Base-by-base conservation (phyloP, 2,797 vertebrate genomes). In the Coccyzus lansbergi region DNA sequence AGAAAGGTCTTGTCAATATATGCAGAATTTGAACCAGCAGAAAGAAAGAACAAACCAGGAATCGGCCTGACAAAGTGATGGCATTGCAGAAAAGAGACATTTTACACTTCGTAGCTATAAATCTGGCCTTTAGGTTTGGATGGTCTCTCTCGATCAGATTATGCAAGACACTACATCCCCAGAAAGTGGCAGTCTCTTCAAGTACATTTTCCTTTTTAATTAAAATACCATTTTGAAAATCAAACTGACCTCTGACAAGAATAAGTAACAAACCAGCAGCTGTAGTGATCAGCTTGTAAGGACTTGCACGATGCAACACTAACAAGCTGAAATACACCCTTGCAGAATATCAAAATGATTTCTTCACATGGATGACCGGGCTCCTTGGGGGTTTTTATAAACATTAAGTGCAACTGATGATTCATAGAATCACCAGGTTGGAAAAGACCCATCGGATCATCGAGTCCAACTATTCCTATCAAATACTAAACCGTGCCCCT, bases 191-290 rank as follows among this genome's bases (percentile, higher is more conserved):
- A 26, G 17, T 40, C 40, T 86, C 51, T 71, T 18, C 53, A 33
- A 40, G 56, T 34, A 85, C 44, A 22, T 85, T 82, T 93, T 93
- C 90, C 86, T 90, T 92, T 94, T 96, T 94, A 95, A 96, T 96
- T 93, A 95, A 97, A 97, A 93, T 63, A 86, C 75, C 53, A 85
- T 93, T 96, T 97, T 95, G 96, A 92, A 97, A 97, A 95, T 46
- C 74, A 93, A 97, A 96, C 93, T 94, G 86, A 76, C 81, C 90
- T 92, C 88, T 75, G 81, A 94, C 78, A 88, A 90, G 95, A 97
- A 96, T 93, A 94, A 96, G 96, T 90, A 96, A 51, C 74, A 86
- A 88, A 96, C 93, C 86, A 96, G 97, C 95, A 95, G 92, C 95
- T 95, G 95, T 46, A 71, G 81, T 85, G 95, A 97, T 96, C 96